These are phyloP conservation scores for Lontra canadensis DNA, from an alignment of 2,113 vertebrate species.

Conservation along the genomic window DNA sequence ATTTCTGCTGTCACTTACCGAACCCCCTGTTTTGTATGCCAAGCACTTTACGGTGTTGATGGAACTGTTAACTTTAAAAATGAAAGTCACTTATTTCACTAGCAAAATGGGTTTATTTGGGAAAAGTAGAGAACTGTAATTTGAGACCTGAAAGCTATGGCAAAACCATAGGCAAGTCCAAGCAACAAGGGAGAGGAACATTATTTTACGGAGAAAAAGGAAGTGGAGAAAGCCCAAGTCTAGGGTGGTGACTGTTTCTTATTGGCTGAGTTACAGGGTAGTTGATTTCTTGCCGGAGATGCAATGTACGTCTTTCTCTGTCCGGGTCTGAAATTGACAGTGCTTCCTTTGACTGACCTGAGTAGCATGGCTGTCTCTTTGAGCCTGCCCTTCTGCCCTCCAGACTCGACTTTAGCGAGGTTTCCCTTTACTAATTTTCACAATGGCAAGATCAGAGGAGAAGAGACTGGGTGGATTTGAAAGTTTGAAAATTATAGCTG, in stretches of 20 bases:
- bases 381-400: background rate
- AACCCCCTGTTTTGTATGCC: background rate
- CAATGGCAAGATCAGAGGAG: background rate
- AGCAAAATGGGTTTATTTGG: background rate
- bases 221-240: background rate
- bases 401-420: background rate
- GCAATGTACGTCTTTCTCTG: background rate
- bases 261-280: background rate
- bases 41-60: background rate
- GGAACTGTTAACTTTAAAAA: background rate
- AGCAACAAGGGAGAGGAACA: background rate
- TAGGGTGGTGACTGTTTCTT: background rate
- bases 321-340: background rate
- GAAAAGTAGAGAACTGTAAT: background rate
- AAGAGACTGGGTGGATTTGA: background rate
- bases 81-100: background rate
- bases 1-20: background rate
- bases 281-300: background rate
- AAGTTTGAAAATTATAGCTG: background rate
- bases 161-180: background rate
- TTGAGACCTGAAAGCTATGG: background rate
- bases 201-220: background rate
- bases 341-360: background rate
- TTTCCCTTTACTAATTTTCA: background rate
- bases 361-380: background rate